phyloP scores from a whole-genome alignment of 2,888 invertebrate genomes.

The Leistus spinibarbis region DNA sequence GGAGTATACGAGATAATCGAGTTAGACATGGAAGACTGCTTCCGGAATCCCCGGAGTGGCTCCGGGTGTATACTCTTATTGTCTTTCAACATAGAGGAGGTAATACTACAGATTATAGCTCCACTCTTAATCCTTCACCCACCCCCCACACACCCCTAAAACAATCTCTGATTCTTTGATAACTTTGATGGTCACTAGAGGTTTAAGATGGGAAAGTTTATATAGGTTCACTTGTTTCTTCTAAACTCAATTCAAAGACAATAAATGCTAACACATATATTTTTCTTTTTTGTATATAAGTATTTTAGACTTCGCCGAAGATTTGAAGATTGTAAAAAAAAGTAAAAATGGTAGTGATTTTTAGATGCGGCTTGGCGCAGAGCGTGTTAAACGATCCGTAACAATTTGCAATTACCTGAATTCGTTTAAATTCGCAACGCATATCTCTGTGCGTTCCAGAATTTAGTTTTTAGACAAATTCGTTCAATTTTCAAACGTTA shows the following conservation, averaged over 20 bases:
- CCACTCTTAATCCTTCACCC: too few relatives aligned
- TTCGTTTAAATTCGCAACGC: background rate
- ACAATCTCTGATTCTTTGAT: too few relatives aligned
- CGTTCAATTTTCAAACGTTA: background rate
- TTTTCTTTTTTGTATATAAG: too few relatives aligned
- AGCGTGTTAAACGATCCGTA: background rate
- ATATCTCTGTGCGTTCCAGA: background rate
- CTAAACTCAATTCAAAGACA: too few relatives aligned
- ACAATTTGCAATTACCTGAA: background rate
- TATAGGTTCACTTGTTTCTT: too few relatives aligned
- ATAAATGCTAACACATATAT: too few relatives aligned
- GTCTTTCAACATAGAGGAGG: background rate
- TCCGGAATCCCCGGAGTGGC: background rate
- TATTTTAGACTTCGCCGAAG: too few relatives aligned
- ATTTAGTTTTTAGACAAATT: background rate
- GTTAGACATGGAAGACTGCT: slow-evolving; percentile 31
- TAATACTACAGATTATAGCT: background rate
- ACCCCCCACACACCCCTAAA: background rate
- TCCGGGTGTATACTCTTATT: background rate
- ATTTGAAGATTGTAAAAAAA: too few relatives aligned
- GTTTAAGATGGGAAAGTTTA: too few relatives aligned
- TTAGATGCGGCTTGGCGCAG: background rate
- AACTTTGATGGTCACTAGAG: too few relatives aligned
- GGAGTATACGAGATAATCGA: slow-evolving; percentile 25
- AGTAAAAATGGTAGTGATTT: too few relatives aligned